Evolutionary conservation across 2,888 invertebrate genomes (phyloP).

Genomic region (Thymelicus sylvestris): DNA sequence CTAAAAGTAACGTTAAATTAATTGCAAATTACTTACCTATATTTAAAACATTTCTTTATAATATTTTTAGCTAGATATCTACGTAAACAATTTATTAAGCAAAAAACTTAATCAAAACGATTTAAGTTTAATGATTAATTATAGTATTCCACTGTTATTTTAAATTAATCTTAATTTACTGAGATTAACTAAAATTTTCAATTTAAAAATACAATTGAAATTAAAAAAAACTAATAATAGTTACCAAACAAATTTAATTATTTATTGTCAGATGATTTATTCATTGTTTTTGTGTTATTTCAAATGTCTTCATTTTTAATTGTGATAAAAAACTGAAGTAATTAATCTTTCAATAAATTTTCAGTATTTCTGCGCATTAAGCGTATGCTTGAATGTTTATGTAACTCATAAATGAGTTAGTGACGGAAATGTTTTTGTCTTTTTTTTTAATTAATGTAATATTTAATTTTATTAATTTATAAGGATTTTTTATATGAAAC

Average conservation of each 20-base stretch:
- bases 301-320: background rate
- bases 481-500: background rate
- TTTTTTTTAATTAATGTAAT: background rate
- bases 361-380: background rate
- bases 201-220: slow-evolving; percentile 7
- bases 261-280: background rate
- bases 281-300: background rate
- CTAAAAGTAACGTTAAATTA: background rate
- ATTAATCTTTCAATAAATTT: slow-evolving; percentile 11
- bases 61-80: background rate
- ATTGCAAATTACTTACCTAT: background rate
- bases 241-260: background rate
- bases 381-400: background rate
- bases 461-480: background rate
- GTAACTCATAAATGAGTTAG: background rate
- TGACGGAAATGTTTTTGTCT: background rate
- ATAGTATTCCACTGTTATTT: background rate
- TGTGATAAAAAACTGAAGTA: slow-evolving; percentile 1
- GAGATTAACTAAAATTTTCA: background rate
- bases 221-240: background rate
- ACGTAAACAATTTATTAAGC: background rate
- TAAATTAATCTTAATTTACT: background rate
- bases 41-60: no score
- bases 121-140: background rate
- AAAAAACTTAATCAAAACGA: background rate